Percentiles rank a stretch among this genome's conserved stretches.
Evolutionary conservation across 2,113 vertebrate genomes (phyloP).

Genomic region (Numida meleagris): DNA sequence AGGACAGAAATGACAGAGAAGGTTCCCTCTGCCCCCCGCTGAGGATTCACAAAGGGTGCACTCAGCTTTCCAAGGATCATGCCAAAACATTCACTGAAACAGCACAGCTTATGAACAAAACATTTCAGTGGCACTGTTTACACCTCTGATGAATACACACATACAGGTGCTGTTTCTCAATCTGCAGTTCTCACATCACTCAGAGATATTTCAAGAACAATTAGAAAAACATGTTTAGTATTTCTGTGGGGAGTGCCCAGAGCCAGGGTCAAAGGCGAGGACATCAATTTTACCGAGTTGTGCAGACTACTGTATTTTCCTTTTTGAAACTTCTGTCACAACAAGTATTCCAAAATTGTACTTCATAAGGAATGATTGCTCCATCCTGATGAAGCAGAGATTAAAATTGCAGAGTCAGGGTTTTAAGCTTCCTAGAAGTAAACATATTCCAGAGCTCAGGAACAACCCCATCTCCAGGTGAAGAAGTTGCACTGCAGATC

Average conservation of each 20-base stretch:
- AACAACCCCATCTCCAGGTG: background rate
- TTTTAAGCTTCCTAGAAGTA: background rate
- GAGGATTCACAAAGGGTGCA: background rate
- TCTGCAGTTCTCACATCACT: background rate
- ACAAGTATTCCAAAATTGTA: background rate
- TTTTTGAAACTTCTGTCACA: background rate
- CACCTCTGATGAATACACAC: background rate
- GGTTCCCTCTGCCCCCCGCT: background rate
- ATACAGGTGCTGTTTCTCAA: background rate
- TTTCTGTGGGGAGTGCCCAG: background rate
- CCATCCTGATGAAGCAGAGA: background rate
- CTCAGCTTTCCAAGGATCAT: fast-evolving
- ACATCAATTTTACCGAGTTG: background rate
- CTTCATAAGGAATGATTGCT: background rate
- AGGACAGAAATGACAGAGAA: background rate
- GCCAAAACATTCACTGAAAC: fast-evolving
- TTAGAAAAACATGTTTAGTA: background rate
- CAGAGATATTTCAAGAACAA: background rate
- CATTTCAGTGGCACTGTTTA: fast-evolving
- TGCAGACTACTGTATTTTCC: background rate
- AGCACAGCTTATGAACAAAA: background rate
- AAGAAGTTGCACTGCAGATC: background rate
- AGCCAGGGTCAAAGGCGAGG: background rate
- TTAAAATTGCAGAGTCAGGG: background rate
- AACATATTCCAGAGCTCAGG: background rate